Conservation (phyloP, 2,113 vertebrate species). For the Camelus dromedarius region DNA sequence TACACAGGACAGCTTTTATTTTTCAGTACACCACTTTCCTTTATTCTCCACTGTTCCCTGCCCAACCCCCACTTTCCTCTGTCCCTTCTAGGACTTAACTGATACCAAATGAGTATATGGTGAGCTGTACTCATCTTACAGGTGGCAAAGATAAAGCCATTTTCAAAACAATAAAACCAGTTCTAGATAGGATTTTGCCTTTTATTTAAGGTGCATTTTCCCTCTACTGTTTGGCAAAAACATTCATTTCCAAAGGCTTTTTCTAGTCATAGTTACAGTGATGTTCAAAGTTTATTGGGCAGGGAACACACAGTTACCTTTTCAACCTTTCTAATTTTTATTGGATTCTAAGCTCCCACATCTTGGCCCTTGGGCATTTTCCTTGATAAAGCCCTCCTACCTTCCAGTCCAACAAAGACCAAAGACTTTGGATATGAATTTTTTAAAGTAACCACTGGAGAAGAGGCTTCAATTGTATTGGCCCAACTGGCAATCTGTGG, state of each 20-base stretch:
- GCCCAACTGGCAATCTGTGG: slow-evolving; percentile 75
- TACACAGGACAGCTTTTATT: not conserved
- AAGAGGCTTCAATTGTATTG: slow-evolving; percentile 76
- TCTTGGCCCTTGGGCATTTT: slow-evolving; percentile 72
- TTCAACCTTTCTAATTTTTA: slow-evolving; percentile 76
- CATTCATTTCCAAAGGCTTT: slow-evolving; percentile 55
- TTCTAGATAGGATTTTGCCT: slow-evolving; percentile 11
- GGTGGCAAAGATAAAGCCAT: slow-evolving; percentile 46
- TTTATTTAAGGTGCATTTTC: slow-evolving; percentile 46
- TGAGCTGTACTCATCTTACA: not conserved
- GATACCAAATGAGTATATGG: not conserved
- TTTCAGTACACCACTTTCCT: not conserved
- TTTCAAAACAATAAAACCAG: slow-evolving; percentile 65
- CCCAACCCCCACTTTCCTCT: not conserved
- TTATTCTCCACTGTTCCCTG: not conserved
- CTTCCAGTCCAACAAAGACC: slow-evolving; percentile 75
- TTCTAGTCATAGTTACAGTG: slow-evolving; percentile 52
- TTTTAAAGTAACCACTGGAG: slow-evolving; percentile 75
- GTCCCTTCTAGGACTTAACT: not conserved
- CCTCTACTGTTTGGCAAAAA: slow-evolving; percentile 12
- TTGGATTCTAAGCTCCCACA: slow-evolving; percentile 77
- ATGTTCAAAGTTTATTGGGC: slow-evolving; percentile 70
- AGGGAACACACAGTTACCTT: slow-evolving; percentile 61
- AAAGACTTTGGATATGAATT: slow-evolving; percentile 80
- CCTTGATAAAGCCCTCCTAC: slow-evolving; percentile 79